Evolutionary conservation across 2,888 invertebrate genomes (phyloP), one percentile per base, ranked within the genome.

Genomic region (Acleris laterana): DNA sequence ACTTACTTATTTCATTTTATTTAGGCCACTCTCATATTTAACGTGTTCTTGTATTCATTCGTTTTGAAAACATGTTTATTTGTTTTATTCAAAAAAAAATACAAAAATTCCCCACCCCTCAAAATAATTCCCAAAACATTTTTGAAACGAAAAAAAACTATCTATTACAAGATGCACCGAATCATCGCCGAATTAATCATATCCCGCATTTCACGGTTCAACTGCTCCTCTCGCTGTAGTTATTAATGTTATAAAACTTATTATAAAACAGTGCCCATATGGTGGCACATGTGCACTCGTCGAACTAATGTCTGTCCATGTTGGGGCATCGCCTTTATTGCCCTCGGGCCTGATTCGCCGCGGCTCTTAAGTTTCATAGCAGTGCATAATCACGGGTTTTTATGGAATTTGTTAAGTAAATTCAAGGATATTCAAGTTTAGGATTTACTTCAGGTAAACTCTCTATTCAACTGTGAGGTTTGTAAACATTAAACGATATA

Each of bases 281-380:
- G 91, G 90, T 86, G 85, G 74, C 83, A 79, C 87, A 87, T 87
- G 86, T 88, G 89, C 78, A 77, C 77, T 81, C 84, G 88, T 89
- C 87, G 88, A 89, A 90, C 90, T 88, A 91, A 91, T 90, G 87
- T 84, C 76, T 72, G 69, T 19, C 46, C 7, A 48, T 59, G 50
- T 46, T 57, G 49, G 49, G n/a, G 25, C n/a, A 5, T 58, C 46
- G n/a, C 25, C 25, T 44, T 56, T 56, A 19, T 44, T 56, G 38
- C 20, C n/a, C 32, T 42, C 7, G 20, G 16, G 50, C 17, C 22
- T 6, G 20, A 50, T 38, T 38, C 38, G 38, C 22, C 50, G 50
- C 20, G 22, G 22, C n/a, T 13, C 16, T n/a, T 46, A 3, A 46
- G 46, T 46, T 46, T 46, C 38, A 38, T 38, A 38, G 38, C 38